Base-by-base conservation (phyloP, 1,140 invertebrate species). In the Proctacanthus coquilletti region DNA sequence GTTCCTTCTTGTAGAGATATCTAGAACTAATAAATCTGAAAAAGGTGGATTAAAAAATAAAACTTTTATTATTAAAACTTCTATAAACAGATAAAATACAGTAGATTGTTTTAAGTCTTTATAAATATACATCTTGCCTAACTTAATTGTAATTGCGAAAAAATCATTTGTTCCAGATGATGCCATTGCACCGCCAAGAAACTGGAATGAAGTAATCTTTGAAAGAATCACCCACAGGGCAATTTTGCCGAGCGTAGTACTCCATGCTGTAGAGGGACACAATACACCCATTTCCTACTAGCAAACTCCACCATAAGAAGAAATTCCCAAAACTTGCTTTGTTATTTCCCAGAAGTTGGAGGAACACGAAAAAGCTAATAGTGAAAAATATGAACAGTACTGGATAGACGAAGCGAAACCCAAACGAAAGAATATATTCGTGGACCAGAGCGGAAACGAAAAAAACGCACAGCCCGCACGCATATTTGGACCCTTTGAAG, bases 361-460 rank as follows among this genome's bases (percentile, higher is more conserved):
- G 63, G 41, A 76, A 46, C 0, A 68, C 10, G 0, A 72, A 45
- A 6, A 77, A 75, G 21, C 75, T 52, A 0, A 68, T 59, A 1
- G 69, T 71, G 48, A 86, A 87, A 25, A 74, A 47, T 2, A 84
- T 41, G 36, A 92, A 69, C 43, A 94, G 63, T 0, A 89, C 73
- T 0, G 91, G 91, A 48, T 84, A 91, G 56, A 91, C 91, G 52
- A 89, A 82, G 14, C 77, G 69, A 30, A 92, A 77, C 0, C 75
- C 69, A 15, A 85, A 70, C 1, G 71, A 70, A 0, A 95, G 47
- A 34, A 92, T 72, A 53, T 89, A 84, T 56, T 95, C 91, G 52
- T 93, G 88, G 36, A 88, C 74, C 1, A 82, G 41, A 0, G 86
- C 75, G 0, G 77, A 80, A 2, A 74, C 51, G 43, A 69, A 47